phyloP scores from a whole-genome alignment of 2,888 invertebrate species.

The Stenurella melanura region DNA sequence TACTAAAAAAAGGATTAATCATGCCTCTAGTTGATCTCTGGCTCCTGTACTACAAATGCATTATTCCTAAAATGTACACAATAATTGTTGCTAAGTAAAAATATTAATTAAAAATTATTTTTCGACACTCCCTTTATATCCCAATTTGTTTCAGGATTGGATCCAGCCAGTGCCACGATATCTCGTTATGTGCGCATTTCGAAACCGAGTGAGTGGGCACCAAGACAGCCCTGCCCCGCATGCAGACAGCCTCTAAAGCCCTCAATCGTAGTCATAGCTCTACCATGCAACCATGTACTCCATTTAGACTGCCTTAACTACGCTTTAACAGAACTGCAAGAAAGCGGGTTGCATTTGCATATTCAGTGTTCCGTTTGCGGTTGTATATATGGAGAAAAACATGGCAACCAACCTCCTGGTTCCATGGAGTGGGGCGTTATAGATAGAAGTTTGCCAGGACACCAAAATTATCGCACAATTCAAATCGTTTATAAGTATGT shows the following conservation, averaged over 20 bases:
- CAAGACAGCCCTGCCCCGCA: slow-evolving; percentile 83
- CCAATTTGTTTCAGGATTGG: slow-evolving; percentile 71
- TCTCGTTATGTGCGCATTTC: slow-evolving; percentile 83
- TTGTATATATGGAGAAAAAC: slow-evolving; percentile 86
- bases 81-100: too few relatives aligned
- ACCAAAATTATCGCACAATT: slow-evolving; percentile 82
- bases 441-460: slow-evolving; percentile 82
- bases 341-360: slow-evolving; percentile 76
- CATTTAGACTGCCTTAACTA: slow-evolving; percentile 87
- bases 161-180: slow-evolving; percentile 78
- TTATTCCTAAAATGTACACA: too few relatives aligned
- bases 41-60: too few relatives aligned
- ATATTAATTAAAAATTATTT: too few relatives aligned
- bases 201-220: slow-evolving; percentile 79
- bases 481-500: slow-evolving; percentile 88
- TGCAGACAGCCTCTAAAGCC: slow-evolving; percentile 79
- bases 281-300: slow-evolving; percentile 86
- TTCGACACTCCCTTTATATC: background rate
- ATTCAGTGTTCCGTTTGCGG: slow-evolving; percentile 93
- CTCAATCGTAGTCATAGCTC: slow-evolving; percentile 77
- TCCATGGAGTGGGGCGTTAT: slow-evolving; percentile 88
- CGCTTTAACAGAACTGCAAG: slow-evolving; percentile 81
- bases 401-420: slow-evolving; percentile 88
- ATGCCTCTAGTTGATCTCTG: too few relatives aligned
- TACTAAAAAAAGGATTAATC: too few relatives aligned